A percentile compares a stretch with the other conserved stretches of the same genome.
Conservation (phyloP, 2,113 vertebrate genomes). For the Nematolebias whitei region DNA sequence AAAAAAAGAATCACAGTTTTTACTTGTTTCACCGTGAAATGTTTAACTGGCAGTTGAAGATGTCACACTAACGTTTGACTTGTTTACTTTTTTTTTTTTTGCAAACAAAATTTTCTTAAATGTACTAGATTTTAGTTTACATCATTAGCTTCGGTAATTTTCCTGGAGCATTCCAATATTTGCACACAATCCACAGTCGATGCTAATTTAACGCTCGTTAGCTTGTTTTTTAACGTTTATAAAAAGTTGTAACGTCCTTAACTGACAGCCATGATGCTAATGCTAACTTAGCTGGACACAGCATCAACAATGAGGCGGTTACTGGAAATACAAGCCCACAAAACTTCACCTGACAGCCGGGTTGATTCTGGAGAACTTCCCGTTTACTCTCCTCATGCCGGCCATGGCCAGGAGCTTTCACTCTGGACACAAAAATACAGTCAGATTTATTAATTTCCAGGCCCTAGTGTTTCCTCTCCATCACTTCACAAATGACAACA, state of each 20-base stretch:
- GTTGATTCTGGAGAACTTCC: slow-evolving; percentile 66
- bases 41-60: no score
- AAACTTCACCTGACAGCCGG: slow-evolving; percentile 76
- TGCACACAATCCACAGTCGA: no score
- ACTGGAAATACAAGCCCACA: neutral
- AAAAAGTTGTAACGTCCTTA: neutral
- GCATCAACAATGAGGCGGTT: slow-evolving; percentile 10
- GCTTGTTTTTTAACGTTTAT: no score
- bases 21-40: no score
- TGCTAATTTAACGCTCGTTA: no score
- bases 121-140: no score
- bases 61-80: no score
- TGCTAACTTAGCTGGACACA: slow-evolving; percentile 43
- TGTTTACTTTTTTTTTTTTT: no score
- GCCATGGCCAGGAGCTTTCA: slow-evolving; percentile 61
- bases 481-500: slow-evolving; percentile 62
- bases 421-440: slow-evolving; percentile 4
- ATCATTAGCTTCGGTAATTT: no score
- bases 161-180: no score
- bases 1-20: no score
- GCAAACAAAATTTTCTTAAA: no score
- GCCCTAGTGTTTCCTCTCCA: slow-evolving; percentile 59
- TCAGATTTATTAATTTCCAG: neutral
- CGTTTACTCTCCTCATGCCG: slow-evolving; percentile 65
- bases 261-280: slow-evolving; percentile 11